Percentiles rank a stretch among this genome's conserved stretches.
Conservation (phyloP, 2,113 vertebrate genomes). For the Muscicapa adusta region DNA sequence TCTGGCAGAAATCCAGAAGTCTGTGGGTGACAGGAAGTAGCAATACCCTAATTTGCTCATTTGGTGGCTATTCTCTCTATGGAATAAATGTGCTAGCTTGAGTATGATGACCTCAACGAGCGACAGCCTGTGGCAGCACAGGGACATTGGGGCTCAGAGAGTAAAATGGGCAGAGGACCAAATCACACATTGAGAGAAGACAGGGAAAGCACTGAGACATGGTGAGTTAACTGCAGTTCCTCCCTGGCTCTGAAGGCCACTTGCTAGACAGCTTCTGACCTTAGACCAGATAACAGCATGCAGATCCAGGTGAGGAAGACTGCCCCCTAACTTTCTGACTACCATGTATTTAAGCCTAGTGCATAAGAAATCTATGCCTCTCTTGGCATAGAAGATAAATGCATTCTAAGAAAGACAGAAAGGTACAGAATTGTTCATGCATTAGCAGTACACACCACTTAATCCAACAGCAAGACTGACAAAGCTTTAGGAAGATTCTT, state of each 20-base stretch:
- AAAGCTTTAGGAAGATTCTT: not conserved
- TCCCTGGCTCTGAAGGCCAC: not conserved
- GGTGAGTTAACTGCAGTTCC: not conserved
- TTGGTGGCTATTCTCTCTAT: not conserved
- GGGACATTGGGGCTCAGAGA: not conserved
- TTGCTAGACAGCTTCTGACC: not conserved
- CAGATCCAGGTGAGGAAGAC: not conserved
- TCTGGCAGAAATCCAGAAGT: not conserved
- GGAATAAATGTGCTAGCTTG: not conserved
- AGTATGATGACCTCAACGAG: not conserved
- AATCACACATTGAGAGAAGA: not conserved
- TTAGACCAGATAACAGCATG: not conserved
- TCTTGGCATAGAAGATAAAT: not conserved
- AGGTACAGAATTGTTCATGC: not conserved
- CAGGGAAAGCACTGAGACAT: not conserved
- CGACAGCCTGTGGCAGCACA: not conserved
- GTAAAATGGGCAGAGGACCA: not conserved
- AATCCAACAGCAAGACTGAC: not conserved
- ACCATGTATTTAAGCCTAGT: not conserved
- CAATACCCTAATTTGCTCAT: not conserved
- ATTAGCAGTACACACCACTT: not conserved
- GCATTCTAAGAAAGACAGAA: not conserved
- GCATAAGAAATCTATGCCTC: not conserved
- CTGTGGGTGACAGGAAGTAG: not conserved
- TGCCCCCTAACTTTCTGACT: not conserved